These are phyloP conservation scores for Trissolcus japonicus DNA, from an alignment of 2,888 invertebrate genomes.

Conservation along the genomic window DNA sequence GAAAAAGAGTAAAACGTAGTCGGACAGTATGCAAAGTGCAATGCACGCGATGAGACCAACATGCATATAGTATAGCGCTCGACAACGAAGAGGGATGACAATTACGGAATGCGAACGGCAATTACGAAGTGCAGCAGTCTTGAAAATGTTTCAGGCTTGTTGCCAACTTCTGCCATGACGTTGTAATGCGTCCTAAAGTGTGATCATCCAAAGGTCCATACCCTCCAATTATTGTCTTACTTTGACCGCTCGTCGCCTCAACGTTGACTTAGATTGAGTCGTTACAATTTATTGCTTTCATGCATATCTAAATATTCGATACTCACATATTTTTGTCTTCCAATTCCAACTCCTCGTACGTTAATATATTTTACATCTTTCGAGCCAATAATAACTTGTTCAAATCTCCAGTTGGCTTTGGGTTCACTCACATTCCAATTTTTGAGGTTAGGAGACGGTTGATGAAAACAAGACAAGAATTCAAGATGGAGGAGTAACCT, in stretches of 20 bases:
- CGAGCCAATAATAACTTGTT: too few relatives aligned
- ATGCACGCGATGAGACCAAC: slow-evolving; percentile 47
- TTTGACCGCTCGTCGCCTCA: slow-evolving; percentile 14
- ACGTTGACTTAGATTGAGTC: slow-evolving; percentile 6
- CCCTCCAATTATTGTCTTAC: slow-evolving; percentile 56
- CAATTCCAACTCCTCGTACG: too few relatives aligned
- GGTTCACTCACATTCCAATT: too few relatives aligned
- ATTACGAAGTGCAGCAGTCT: slow-evolving; percentile 70
- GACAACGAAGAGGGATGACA: slow-evolving; percentile 55
- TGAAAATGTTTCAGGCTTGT: slow-evolving; percentile 66
- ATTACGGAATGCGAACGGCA: slow-evolving; percentile 64
- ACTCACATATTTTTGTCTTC: too few relatives aligned
- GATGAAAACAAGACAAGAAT: too few relatives aligned
- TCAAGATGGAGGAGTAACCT: background rate
- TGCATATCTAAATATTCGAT: too few relatives aligned
- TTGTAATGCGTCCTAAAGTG: slow-evolving; percentile 63
- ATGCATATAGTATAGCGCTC: slow-evolving; percentile 17
- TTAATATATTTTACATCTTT: too few relatives aligned
- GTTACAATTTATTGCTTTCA: too few relatives aligned
- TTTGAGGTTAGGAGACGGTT: too few relatives aligned
- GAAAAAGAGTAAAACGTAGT: slow-evolving; percentile 31
- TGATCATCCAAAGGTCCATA: slow-evolving; percentile 57
- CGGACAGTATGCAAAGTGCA: slow-evolving; percentile 47
- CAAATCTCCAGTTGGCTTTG: too few relatives aligned
- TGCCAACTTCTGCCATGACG: slow-evolving; percentile 71